Evolutionary conservation across 1,140 invertebrate genomes (phyloP).

Genomic region (Metaphire vulgaris): DNA sequence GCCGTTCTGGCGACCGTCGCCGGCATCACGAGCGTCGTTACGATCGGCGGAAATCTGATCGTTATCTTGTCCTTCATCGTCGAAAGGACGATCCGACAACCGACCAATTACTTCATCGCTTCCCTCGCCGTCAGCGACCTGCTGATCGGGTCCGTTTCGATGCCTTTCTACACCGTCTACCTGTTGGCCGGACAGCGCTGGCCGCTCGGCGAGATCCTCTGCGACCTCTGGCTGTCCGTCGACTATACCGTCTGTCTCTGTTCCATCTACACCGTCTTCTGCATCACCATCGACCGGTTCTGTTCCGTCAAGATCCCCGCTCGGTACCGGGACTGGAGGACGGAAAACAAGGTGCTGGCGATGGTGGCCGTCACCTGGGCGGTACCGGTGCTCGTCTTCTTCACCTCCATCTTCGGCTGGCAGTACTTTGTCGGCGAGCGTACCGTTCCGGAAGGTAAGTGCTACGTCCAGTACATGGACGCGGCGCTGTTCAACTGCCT

Average conservation of each 20-base stretch:
- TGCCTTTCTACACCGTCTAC: slow-evolving; percentile 94
- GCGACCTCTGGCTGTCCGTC: too few relatives aligned
- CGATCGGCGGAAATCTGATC: slow-evolving; percentile 74
- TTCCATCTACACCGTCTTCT: too few relatives aligned
- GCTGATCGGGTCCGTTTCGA: slow-evolving; percentile 78
- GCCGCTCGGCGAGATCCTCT: slow-evolving; percentile 90
- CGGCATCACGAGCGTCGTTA: slow-evolving; percentile 20
- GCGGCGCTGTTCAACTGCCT: slow-evolving; percentile 95
- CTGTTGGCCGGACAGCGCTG: slow-evolving; percentile 84
- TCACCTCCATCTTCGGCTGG: slow-evolving; percentile 98
- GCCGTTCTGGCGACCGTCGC: slow-evolving; percentile 17
- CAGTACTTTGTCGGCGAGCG: slow-evolving; percentile 84
- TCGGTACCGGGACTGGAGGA: slow-evolving; percentile 92
- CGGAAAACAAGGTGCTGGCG: slow-evolving; percentile 82
- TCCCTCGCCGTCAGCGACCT: slow-evolving; percentile 97
- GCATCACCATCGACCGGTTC: slow-evolving; percentile 98
- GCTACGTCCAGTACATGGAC: too few relatives aligned
- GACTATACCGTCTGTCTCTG: too few relatives aligned
- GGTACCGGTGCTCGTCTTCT: slow-evolving; percentile 90
- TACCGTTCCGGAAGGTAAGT: slow-evolving; percentile 64
- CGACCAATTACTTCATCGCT: too few relatives aligned
- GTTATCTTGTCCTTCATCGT: slow-evolving; percentile 94
- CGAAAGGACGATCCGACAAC: slow-evolving; percentile 92
- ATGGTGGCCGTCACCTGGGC: slow-evolving; percentile 85
- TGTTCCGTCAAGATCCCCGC: slow-evolving; percentile 99